These are phyloP conservation scores for Lophochroa leadbeateri DNA, from an alignment of 2,113 vertebrate species.

Conservation along the genomic window DNA sequence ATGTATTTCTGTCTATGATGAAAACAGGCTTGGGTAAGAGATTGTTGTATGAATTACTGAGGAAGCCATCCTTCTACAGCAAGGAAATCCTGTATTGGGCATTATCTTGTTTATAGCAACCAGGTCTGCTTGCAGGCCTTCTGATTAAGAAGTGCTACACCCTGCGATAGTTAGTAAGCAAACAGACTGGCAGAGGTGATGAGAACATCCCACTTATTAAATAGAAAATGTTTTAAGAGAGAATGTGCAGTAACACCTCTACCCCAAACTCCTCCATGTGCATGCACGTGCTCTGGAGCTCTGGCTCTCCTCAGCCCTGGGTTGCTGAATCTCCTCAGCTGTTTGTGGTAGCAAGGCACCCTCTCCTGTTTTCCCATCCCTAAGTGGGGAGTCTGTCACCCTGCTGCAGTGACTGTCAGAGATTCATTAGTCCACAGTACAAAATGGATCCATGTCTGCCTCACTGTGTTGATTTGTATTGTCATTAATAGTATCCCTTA, in stretches of 20 bases:
- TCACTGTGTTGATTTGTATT: not conserved
- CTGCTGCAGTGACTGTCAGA: not conserved
- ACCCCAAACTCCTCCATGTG: not conserved
- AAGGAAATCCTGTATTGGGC: constrained; percentile 53
- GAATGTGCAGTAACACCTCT: not conserved
- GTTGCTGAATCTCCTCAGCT: not conserved
- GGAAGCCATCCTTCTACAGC: constrained; percentile 14
- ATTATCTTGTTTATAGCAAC: not conserved
- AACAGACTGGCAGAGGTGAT: not conserved
- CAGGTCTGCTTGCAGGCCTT: not conserved
- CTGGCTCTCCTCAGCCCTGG: not conserved
- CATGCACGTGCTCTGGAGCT: fast-evolving
- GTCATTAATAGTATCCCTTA: not conserved
- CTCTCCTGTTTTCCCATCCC: not conserved
- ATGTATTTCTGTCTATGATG: not conserved
- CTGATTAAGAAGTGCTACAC: not conserved
- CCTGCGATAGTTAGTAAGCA: not conserved
- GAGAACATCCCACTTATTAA: not conserved
- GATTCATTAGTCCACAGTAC: not conserved
- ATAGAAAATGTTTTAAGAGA: not conserved
- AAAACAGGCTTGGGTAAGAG: not conserved
- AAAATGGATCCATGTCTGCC: not conserved
- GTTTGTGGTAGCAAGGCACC: not conserved
- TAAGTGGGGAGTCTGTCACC: not conserved
- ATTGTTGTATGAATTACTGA: not conserved